Conservation (phyloP, 1,140 invertebrate genomes). For the Paraescarpia echinospica region DNA sequence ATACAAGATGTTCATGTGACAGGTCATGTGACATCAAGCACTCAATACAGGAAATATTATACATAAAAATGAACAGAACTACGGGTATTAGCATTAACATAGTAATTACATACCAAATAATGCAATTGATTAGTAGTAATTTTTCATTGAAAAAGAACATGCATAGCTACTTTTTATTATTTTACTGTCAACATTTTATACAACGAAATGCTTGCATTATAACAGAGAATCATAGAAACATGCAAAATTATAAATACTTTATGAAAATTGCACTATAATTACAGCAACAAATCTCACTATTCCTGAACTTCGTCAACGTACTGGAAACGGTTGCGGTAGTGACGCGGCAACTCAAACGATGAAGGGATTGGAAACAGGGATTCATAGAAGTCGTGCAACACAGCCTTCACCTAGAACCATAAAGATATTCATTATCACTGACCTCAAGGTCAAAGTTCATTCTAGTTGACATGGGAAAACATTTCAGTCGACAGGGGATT, state of each 20-base stretch:
- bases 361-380: conserved; percentile 74
- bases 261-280: neutral
- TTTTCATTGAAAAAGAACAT: neutral
- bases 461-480: too few species aligned
- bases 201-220: neutral
- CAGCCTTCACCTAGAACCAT: conserved; percentile 62
- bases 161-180: neutral
- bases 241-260: neutral
- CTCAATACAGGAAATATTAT: neutral
- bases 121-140: neutral
- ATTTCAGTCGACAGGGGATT: too few species aligned
- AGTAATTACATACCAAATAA: neutral
- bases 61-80: neutral
- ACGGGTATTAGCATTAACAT: neutral
- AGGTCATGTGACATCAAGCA: neutral
- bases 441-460: too few species aligned
- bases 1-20: neutral
- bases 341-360: conserved; percentile 72
- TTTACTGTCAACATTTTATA: neutral
- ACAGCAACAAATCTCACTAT: conserved; percentile 59
- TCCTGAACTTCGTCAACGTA: conserved; percentile 67
- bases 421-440: too few species aligned
- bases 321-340: conserved; percentile 73
- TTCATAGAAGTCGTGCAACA: conserved; percentile 77
- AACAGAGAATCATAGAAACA: neutral